Evolutionary conservation across 2,113 vertebrate genomes (phyloP).

Genomic region (Pteruthius melanotis): DNA sequence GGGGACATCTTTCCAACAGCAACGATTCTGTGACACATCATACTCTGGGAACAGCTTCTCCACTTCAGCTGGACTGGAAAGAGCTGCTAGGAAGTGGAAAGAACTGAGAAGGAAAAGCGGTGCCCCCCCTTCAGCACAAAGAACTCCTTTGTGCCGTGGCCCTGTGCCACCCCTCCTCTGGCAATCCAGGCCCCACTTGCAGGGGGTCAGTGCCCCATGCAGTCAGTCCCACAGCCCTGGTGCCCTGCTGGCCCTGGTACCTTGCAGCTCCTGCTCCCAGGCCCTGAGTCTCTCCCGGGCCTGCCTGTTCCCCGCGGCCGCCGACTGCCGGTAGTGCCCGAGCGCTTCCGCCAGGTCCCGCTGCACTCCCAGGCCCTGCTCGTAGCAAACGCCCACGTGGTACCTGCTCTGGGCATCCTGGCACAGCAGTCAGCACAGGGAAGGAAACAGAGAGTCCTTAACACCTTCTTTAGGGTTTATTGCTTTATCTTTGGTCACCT

Average conservation of each 20-base stretch:
- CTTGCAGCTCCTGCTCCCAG: slow-evolving; percentile 36
- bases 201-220: accelerated
- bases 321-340: slow-evolving; percentile 76
- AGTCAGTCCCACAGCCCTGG: background rate
- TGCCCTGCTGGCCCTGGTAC: background rate
- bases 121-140: background rate
- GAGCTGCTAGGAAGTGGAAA: background rate
- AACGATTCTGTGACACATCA: background rate
- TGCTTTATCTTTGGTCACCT: background rate
- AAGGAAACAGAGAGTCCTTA: background rate
- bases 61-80: background rate
- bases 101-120: background rate
- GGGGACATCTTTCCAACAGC: background rate
- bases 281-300: slow-evolving; percentile 71
- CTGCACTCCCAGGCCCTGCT: slow-evolving; percentile 82
- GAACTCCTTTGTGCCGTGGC: background rate
- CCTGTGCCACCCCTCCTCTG: background rate
- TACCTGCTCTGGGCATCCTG: slow-evolving; percentile 85
- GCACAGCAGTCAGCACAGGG: background rate
- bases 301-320: slow-evolving; percentile 68
- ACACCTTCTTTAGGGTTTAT: background rate
- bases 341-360: slow-evolving; percentile 70
- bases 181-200: accelerated
- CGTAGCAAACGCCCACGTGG: slow-evolving; percentile 86
- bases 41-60: background rate